Conservation (phyloP, 2,797 vertebrate genomes). For the Xenopus petersii region DNA sequence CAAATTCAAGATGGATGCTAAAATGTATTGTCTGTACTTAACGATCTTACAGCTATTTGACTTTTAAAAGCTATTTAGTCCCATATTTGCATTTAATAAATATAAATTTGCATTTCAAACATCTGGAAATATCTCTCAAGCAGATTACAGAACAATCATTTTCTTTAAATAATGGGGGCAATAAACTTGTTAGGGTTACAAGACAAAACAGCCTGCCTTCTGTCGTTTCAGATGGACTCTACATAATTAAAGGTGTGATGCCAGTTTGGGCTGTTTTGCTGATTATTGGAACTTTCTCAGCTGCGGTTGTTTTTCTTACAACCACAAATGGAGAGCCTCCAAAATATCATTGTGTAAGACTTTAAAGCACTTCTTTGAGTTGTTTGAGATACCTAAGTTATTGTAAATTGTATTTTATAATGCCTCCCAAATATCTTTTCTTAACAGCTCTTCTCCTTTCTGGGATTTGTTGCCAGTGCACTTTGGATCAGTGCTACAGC, state of each 20-base stretch:
- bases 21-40: too few relatives aligned
- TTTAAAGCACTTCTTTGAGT: neutral
- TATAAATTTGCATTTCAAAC: too few relatives aligned
- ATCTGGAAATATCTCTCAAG: too few relatives aligned
- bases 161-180: too few relatives aligned
- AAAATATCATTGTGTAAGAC: slow-evolving; percentile 81
- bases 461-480: slow-evolving; percentile 90
- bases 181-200: too few relatives aligned
- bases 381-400: too few relatives aligned
- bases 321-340: slow-evolving; percentile 82
- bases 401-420: neutral
- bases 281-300: slow-evolving; percentile 71
- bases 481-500: slow-evolving; percentile 84
- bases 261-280: slow-evolving; percentile 80
- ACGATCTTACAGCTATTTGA: too few relatives aligned
- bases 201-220: too few relatives aligned
- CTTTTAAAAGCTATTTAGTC: too few relatives aligned
- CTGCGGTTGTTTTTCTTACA: slow-evolving; percentile 74
- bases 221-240: slow-evolving; percentile 68
- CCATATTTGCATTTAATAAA: too few relatives aligned
- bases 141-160: too few relatives aligned
- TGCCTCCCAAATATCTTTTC: neutral
- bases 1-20: too few relatives aligned
- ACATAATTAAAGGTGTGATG: slow-evolving; percentile 78
- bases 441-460: slow-evolving; percentile 80